Evolutionary conservation across 2,888 invertebrate genomes (phyloP), one percentile per base, ranked within the genome.

Genomic region (Cephus runcator): DNA sequence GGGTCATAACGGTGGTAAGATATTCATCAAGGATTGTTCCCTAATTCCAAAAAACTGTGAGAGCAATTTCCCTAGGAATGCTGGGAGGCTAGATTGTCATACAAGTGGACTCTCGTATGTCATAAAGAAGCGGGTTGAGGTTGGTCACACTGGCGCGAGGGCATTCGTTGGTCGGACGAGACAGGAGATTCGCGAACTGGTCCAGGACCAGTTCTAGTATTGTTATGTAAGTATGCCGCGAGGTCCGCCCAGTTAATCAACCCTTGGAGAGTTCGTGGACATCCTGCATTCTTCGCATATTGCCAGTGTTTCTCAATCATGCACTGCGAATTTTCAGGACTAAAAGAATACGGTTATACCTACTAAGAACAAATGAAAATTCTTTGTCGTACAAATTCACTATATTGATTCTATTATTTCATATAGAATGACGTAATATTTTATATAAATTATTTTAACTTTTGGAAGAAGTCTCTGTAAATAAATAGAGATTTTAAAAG

Each of bases 201-300:
- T 56, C 56, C 56, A 23, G 56, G 71, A 71, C 71, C 31, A 31
- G 71, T 75, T 77, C 71, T 73, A 76, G 82, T 82, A 82, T 82
- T 82, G 82, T 82, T 82, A 82, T 79, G 79, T 81, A 80, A 85
- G 83, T 82, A 81, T 81, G 81, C 82, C 79, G 78, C 76, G 79
- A 76, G 81, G 79, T 82, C 77, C 75, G 81, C 80, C 81, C 80
- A 83, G 85, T 84, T 85, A 85, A 85, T 85, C 83, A 85, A 83
- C 83, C 80, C 83, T 78, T 69, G 68, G 79, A 81, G 83, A 81
- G 81, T 76, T 73, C 79, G 77, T 80, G 68, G 79, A 75, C 74
- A 75, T 71, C 77, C 77, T 73, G 69, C 80, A 83, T 83, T 81
- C 81, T 81, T 81, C 82, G 79, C 79, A 83, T 83, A 83, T 83